Evolutionary conservation across 2,797 vertebrate species (phyloP).

Genomic region (Peromyscus attwateri): DNA sequence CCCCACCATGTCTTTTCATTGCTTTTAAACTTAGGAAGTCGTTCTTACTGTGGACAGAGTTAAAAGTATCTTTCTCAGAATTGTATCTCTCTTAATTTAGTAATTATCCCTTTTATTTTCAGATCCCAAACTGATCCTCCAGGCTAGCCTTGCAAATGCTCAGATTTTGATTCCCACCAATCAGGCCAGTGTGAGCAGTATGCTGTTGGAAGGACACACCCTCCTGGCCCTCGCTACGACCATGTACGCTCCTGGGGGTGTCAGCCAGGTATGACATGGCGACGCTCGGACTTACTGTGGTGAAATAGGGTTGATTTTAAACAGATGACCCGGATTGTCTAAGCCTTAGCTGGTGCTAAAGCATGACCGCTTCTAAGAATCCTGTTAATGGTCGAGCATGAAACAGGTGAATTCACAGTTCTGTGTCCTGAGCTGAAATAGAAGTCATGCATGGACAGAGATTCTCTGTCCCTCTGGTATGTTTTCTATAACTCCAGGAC

Average conservation of each 20-base stretch:
- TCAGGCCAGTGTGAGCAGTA: conserved; percentile 94
- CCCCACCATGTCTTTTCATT: conserved; percentile 20
- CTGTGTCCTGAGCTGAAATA: neutral
- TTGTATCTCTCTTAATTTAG: conserved; percentile 1
- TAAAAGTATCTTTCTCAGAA: conserved; percentile 50
- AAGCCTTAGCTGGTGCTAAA: conserved; percentile 37
- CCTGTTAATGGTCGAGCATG: neutral
- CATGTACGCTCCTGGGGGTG: conserved; percentile 94
- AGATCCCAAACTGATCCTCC: conserved; percentile 94
- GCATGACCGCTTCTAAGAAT: neutral
- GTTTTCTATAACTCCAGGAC: conserved; percentile 32
- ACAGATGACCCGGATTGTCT: neutral
- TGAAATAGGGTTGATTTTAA: conserved; percentile 22
- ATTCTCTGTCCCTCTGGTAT: neutral
- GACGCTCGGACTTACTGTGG: neutral
- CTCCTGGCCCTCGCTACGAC: conserved; percentile 94
- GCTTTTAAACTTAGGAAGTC: conserved; percentile 46
- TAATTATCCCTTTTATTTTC: conserved; percentile 55
- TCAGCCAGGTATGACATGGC: conserved; percentile 92
- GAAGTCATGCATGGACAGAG: neutral
- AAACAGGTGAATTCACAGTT: neutral
- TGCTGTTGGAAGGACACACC: conserved; percentile 96
- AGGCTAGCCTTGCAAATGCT: conserved; percentile 95
- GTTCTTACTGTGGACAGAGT: neutral
- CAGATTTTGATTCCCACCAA: conserved; percentile 95